Conservation (phyloP, 2,113 vertebrate genomes). For the Clarias gariepinus region DNA sequence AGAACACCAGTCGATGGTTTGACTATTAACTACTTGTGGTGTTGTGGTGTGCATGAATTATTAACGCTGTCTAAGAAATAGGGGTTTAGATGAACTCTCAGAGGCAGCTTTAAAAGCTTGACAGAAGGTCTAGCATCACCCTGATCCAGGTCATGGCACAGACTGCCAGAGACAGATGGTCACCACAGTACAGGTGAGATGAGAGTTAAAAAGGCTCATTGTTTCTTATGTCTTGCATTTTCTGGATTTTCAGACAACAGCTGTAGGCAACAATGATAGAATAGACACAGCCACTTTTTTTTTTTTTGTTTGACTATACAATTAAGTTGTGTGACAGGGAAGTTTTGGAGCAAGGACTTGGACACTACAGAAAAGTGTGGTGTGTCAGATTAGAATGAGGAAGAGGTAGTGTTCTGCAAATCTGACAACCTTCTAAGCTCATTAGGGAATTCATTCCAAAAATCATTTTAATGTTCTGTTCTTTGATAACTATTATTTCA, state of each 20-base stretch:
- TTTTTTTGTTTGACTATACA: not conserved
- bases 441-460: not conserved
- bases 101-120: not conserved
- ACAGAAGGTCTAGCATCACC: not conserved
- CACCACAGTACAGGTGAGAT: not conserved
- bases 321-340: not conserved
- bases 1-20: not conserved
- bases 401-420: not conserved
- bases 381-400: not conserved
- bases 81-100: not conserved
- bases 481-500: not conserved
- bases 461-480: not conserved
- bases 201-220: not conserved
- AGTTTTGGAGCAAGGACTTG: not conserved
- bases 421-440: not conserved
- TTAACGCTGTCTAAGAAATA: not conserved
- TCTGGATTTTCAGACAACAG: not conserved
- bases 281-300: not conserved
- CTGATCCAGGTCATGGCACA: not conserved
- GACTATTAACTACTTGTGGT: not conserved
- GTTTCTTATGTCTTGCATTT: not conserved
- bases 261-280: not conserved
- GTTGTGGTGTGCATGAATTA: not conserved
- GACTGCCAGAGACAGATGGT: slow-evolving; percentile 9
- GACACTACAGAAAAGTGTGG: not conserved